Conservation (phyloP, 2,888 invertebrate genomes). For the Griposia aprilina region DNA sequence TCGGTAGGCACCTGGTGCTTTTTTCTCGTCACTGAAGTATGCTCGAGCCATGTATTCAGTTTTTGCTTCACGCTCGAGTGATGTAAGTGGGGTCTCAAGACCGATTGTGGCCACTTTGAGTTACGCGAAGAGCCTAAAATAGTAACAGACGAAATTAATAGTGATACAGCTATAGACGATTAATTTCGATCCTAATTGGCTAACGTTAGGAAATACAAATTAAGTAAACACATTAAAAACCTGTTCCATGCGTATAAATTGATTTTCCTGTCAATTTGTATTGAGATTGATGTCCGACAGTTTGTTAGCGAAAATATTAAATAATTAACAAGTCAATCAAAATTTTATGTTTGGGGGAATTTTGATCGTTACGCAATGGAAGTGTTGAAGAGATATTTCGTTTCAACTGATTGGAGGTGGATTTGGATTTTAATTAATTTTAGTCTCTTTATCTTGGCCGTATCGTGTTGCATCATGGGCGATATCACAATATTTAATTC, state of each 20-base stretch:
- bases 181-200: constrained; percentile 60
- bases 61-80: constrained; percentile 81
- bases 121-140: constrained; percentile 55
- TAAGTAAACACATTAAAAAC: constrained; percentile 62
- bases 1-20: constrained; percentile 89
- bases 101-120: constrained; percentile 76
- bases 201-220: constrained; percentile 49
- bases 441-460: constrained; percentile 58
- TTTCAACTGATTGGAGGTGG: constrained; percentile 55
- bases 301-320: constrained; percentile 60
- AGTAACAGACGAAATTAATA: constrained; percentile 51
- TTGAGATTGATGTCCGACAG: constrained; percentile 56
- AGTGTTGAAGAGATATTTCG: constrained; percentile 42
- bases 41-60: constrained; percentile 82
- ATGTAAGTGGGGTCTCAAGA: constrained; percentile 79
- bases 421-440: constrained; percentile 70
- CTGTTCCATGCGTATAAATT: constrained; percentile 50
- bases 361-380: constrained; percentile 52
- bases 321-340: constrained; percentile 63
- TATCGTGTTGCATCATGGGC: constrained; percentile 69
- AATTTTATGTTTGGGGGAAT: constrained; percentile 48
- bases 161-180: constrained; percentile 37
- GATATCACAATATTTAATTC: constrained; percentile 71
- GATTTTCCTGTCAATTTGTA: constrained; percentile 59
- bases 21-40: constrained; percentile 85